Evolutionary conservation across 1,140 invertebrate species (phyloP).

Genomic region (Mycetomoellerius zeteki): DNA sequence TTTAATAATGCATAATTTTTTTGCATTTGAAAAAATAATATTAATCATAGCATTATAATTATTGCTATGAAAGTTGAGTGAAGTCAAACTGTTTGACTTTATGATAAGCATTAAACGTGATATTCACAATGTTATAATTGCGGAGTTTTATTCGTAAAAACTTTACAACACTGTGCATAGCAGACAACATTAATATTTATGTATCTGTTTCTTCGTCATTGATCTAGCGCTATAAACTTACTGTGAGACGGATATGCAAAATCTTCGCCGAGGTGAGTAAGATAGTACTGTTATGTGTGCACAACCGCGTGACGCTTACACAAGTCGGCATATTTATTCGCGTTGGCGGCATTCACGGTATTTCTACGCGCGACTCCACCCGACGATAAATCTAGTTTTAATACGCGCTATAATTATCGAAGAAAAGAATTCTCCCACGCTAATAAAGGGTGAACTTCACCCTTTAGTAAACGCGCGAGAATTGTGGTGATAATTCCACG

Average conservation of each 20-base stretch:
- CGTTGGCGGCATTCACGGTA: conserved; percentile 25
- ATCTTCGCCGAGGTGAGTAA: conserved; percentile 45
- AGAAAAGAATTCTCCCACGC: conserved; percentile 41
- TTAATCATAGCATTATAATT: neutral
- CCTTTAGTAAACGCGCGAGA: conserved; percentile 2
- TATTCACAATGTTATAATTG: conserved; percentile 23
- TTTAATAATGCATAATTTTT: neutral
- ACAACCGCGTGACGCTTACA: conserved; percentile 48
- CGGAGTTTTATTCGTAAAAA: neutral
- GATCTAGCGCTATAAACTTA: conserved; percentile 39
- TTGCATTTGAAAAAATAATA: neutral
- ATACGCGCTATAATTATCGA: conserved; percentile 19
- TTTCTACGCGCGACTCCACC: conserved; percentile 29
- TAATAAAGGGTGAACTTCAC: conserved; percentile 5
- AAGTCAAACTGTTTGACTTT: neutral
- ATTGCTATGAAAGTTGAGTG: neutral
- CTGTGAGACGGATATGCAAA: conserved; percentile 62
- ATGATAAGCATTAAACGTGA: neutral
- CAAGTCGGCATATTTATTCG: conserved; percentile 60
- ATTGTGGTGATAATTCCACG: neutral
- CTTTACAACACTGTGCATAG: neutral
- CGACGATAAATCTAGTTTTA: conserved; percentile 57
- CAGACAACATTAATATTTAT: conserved; percentile 64
- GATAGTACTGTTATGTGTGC: conserved; percentile 66
- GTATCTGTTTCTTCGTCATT: conserved; percentile 40